Evolutionary conservation across 2,113 vertebrate genomes (phyloP).

Genomic region (Accipiter cooperii): DNA sequence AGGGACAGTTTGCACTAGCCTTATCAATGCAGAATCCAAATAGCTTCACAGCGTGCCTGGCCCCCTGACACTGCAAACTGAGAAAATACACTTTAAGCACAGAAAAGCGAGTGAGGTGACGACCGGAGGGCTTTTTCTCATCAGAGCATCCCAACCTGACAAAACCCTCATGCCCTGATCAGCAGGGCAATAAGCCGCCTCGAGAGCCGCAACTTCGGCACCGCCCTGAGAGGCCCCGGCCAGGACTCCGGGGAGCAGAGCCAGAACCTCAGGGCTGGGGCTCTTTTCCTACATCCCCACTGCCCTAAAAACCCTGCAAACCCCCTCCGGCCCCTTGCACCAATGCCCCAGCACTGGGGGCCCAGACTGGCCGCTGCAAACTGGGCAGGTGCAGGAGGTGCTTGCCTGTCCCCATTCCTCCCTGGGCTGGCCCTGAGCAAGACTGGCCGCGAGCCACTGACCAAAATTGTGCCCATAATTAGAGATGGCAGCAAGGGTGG

Average conservation of each 20-base stretch:
- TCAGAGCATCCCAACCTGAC: neutral
- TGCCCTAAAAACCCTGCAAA: neutral
- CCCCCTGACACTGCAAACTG: conserved; percentile 1
- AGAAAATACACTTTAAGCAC: neutral
- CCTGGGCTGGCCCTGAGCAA: neutral
- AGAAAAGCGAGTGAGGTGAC: neutral
- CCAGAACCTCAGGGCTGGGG: neutral
- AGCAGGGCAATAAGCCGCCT: neutral
- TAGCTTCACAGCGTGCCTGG: neutral
- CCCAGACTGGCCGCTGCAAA: neutral
- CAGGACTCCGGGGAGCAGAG: neutral
- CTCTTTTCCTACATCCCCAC: neutral
- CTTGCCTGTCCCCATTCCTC: neutral
- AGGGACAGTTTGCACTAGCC: conserved; percentile 36
- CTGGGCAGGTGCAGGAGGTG: neutral
- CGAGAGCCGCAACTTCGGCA: rapidly evolving
- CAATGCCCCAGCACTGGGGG: neutral
- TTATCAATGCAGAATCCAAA: conserved; percentile 38
- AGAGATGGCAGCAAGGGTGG: neutral
- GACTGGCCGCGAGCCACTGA: neutral
- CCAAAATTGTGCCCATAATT: neutral
- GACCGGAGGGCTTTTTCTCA: neutral
- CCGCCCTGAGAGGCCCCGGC: rapidly evolving
- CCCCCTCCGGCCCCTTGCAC: neutral
- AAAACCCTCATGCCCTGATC: rapidly evolving